Evolutionary conservation across 2,113 vertebrate species (phyloP), one percentile per base, ranked within the genome.

Genomic region (Nyctereutes procyonoides): DNA sequence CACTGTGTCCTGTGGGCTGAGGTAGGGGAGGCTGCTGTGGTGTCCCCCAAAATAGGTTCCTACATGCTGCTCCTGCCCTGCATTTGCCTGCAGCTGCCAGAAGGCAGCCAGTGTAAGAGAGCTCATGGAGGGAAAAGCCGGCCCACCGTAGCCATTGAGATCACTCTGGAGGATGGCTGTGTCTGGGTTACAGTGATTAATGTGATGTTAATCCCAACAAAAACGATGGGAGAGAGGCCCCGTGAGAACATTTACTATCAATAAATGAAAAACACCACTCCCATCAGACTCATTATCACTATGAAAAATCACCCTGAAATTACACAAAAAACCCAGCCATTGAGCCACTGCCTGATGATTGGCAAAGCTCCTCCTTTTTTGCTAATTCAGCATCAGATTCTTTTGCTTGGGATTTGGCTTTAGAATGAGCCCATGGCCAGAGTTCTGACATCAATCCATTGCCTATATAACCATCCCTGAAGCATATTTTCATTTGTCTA

Each of bases 251-350:
- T 77, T 87, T 92, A 85, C 38, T 93, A 96, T 97, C 96, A 96
- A 80, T 96, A 95, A 93, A 82, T 48, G 92, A 88, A 87, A 96
- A 93, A 73, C 0, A 2, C 55, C 58, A 63, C 85, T 97, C 95
- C 69, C 92, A 84, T 58, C 87, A 96, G 96, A 88, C 79, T 95
- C 69, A 77, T 87, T 93, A 92, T 95, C 83, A 81, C 74, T 82
- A 62, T 93, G 96, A 96, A 97, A 97, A 97, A 92, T 96, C 93
- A 93, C 58, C 16, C 58, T 60, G 71, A 90, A 84, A 94, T 83
- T 65, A 92, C 14, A 92, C 65, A 88, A 90, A 91, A 90, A 90
- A 84, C 69, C 12, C 1, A 2, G 79, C 43, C 73, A 30, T 4
- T 8, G 69, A 92, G 92, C 51, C 48, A 74, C 69, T 53, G 43